These are phyloP conservation scores for Argyrosomus japonicus DNA, from an alignment of 2,113 vertebrate species.

Conservation along the genomic window DNA sequence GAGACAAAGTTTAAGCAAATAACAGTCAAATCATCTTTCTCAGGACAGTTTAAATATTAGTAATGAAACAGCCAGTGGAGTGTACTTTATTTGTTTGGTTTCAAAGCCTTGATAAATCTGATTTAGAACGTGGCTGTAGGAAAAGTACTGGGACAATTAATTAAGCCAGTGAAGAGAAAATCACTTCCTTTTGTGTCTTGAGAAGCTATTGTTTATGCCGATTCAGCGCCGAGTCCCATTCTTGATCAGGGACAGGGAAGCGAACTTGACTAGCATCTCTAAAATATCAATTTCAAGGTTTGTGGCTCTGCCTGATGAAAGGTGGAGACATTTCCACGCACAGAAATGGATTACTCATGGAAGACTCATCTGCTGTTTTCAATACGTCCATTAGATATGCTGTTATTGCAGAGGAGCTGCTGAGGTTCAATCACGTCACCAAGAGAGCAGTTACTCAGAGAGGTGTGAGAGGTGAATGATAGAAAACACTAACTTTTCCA, in stretches of 20 bases:
- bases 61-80: background rate
- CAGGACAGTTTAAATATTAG: conserved; percentile 11
- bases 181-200: conserved; percentile 22
- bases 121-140: conserved; percentile 5
- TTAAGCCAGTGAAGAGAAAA: conserved; percentile 37
- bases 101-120: conserved; percentile 31
- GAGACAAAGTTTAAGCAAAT: conserved; percentile 31
- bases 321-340: conserved; percentile 65
- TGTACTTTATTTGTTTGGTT: conserved; percentile 12
- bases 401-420: conserved; percentile 43
- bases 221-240: conserved; percentile 12
- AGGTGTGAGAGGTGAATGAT: conserved; percentile 20
- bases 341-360: conserved; percentile 69
- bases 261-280: conserved; percentile 54
- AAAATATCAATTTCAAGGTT: conserved; percentile 78
- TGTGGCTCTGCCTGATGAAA: conserved; percentile 64
- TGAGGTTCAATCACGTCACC: conserved; percentile 42
- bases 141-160: conserved; percentile 38
- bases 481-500: conserved; percentile 21
- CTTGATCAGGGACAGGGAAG: conserved; percentile 9
- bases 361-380: conserved; percentile 62
- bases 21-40: background rate
- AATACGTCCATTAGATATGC: conserved; percentile 60
- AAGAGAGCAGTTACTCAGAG: conserved; percentile 24
- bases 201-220: conserved; percentile 36